phyloP scores from a whole-genome alignment of 2,113 vertebrate species.

The Epinephelus moara region DNA sequence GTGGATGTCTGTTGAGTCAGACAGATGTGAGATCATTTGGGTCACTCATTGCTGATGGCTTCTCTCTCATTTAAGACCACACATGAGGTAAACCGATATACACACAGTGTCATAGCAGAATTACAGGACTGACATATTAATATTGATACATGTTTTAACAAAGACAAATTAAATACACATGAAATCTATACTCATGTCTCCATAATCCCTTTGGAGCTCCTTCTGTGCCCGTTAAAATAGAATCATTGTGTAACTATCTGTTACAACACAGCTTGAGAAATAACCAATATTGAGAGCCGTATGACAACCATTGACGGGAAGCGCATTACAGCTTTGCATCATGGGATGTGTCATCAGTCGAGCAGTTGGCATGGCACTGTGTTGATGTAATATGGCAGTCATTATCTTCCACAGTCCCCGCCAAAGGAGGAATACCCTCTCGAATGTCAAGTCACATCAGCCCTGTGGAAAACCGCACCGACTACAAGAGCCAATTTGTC shows the following conservation, averaged over 20 bases:
- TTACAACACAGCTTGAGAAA: conserved; percentile 54
- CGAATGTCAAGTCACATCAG: conserved; percentile 75
- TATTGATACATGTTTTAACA: conserved; percentile 23
- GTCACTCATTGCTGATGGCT: background rate
- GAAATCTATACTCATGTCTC: conserved; percentile 37
- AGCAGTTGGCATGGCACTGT: conserved; percentile 73
- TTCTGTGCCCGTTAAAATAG: conserved; percentile 48
- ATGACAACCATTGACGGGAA: conserved; percentile 73
- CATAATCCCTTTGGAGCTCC: conserved; percentile 36
- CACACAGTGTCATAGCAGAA: conserved; percentile 14
- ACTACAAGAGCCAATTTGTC: conserved; percentile 73
- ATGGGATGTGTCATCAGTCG: conserved; percentile 75
- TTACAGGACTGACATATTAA: conserved; percentile 28
- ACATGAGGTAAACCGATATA: conserved; percentile 30
- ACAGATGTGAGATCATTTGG: conserved; percentile 1
- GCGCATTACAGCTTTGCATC: conserved; percentile 69
- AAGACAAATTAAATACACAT: conserved; percentile 37
- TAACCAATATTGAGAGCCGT: conserved; percentile 46
- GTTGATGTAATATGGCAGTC: conserved; percentile 84
- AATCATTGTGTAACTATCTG: conserved; percentile 47
- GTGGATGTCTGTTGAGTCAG: background rate
- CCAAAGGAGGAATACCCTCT: conserved; percentile 80
- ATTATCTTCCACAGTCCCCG: conserved; percentile 74
- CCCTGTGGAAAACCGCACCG: conserved; percentile 64
- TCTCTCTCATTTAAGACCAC: conserved; percentile 37